phyloP scores from a whole-genome alignment of 2,113 vertebrate genomes.

The Lasiurus cinereus region DNA sequence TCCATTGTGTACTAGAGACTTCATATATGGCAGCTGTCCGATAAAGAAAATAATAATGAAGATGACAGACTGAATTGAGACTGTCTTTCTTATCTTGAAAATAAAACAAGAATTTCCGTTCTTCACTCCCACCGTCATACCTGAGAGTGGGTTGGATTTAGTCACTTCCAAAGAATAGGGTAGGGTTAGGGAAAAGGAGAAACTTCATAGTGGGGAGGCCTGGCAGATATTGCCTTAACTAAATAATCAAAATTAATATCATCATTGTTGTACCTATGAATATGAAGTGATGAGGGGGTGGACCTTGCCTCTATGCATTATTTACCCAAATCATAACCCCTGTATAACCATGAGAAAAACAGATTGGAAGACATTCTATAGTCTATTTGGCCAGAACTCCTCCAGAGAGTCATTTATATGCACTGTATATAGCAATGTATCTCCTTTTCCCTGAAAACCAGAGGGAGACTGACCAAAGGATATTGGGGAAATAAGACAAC shows the following conservation, averaged over 20 bases:
- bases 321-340: neutral
- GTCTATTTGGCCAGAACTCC: neutral
- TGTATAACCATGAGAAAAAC: neutral
- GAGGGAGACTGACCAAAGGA: neutral
- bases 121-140: neutral
- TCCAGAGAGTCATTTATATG: neutral
- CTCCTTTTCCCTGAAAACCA: neutral
- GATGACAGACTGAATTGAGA: neutral
- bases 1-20: neutral
- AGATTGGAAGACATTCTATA: neutral
- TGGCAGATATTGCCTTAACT: neutral
- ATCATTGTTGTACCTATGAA: accelerated
- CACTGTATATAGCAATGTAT: no score
- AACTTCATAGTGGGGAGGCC: neutral
- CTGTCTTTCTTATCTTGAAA: neutral
- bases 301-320: neutral
- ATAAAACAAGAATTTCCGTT: neutral
- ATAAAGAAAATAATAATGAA: neutral
- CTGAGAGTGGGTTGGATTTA: neutral
- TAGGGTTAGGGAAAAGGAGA: neutral
- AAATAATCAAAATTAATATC: neutral
- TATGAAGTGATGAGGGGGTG: neutral
- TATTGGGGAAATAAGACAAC: neutral
- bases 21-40: neutral
- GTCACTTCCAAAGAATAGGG: neutral